Evolutionary conservation across 23 tunicate genomes (phyloP), one percentile per base, ranked within the genome.

Genomic region (Phallusia fumigata): DNA sequence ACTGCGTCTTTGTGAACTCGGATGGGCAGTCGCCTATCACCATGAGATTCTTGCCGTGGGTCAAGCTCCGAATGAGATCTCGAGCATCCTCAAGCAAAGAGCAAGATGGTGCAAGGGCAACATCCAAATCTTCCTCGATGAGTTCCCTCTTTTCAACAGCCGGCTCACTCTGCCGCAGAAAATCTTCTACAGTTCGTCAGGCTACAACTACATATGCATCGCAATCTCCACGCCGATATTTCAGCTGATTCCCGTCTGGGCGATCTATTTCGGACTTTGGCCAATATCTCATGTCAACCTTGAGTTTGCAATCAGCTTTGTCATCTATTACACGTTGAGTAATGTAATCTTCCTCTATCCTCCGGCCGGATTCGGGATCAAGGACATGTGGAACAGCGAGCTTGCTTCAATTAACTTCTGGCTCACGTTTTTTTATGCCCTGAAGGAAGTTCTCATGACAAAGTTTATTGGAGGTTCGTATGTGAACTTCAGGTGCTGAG

Each of bases 1-100:
- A 13, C 76, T 92, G 21, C 88, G 97, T 19, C 74, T 92, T 11
- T 92, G 97, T 45, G 79, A 84, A 22, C 74, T 87, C 89, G 92
- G 97, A 28, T 92, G 97, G 97, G 97, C 88, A 73, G 96, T 91
- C 24, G 89, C 96, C 18, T 91, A 91, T 75, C 96, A 91, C 77
- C 96, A 91, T 80, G 92, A 92, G 80, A 91, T 92, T 22, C 84
- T 92, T 19, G 97, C 97, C 34, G 80, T 92, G 51, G 97, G 97
- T 22, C 97, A 92, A 53, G 84, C 92, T 3, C 92, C 97, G 52
- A 88, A 92, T 82, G 97, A 92, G 73, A 75, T 92, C 80, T 74
- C 85, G 31, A 88, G 80, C 36, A 87, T 92, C 65, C 84, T 92
- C 82, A 92, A 87, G 64, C 91, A 87, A 75, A 77, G 92, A 33